These are phyloP conservation scores for Musca domestica DNA, from an alignment of 1,140 invertebrate genomes.

Conservation along the genomic window DNA sequence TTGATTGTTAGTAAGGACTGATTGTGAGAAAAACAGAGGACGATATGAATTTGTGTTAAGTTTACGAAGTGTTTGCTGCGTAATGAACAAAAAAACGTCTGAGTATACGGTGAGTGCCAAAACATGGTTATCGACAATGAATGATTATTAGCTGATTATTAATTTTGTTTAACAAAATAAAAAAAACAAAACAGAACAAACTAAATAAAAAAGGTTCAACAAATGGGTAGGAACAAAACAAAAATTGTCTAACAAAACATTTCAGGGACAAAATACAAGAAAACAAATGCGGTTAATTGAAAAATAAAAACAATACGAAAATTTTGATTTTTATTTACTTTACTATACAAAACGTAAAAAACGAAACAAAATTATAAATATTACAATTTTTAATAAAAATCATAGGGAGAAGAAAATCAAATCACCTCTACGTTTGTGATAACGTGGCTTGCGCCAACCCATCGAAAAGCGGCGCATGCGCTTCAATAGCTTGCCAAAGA, in stretches of 20 bases:
- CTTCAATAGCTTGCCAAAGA: conserved; percentile 43
- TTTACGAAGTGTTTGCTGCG: too few relatives aligned
- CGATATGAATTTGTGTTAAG: too few relatives aligned
- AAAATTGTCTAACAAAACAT: not conserved
- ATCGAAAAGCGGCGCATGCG: conserved; percentile 47
- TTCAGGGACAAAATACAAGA: not conserved
- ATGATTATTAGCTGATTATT: conserved; percentile 17
- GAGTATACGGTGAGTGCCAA: not conserved
- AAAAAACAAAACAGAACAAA: conserved; percentile 7
- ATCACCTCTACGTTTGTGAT: conserved; percentile 53
- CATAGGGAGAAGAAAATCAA: not conserved
- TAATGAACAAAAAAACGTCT: not conserved
- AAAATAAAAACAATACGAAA: not conserved
- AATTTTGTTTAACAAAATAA: conserved; percentile 7
- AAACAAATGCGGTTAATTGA: conserved; percentile 6
- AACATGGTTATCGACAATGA: not conserved
- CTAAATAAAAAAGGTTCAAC: not conserved
- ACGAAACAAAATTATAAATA: not conserved
- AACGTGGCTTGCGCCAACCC: conserved; percentile 50
- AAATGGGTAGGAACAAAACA: not conserved
- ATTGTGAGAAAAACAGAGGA: too few relatives aligned
- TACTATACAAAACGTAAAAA: conserved; percentile 8
- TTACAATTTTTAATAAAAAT: not conserved
- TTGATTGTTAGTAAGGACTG: too few relatives aligned
- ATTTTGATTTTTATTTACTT: not conserved